phyloP scores from a whole-genome alignment of 2,113 vertebrate genomes.

The Sarotherodon lohbergeri region DNA sequence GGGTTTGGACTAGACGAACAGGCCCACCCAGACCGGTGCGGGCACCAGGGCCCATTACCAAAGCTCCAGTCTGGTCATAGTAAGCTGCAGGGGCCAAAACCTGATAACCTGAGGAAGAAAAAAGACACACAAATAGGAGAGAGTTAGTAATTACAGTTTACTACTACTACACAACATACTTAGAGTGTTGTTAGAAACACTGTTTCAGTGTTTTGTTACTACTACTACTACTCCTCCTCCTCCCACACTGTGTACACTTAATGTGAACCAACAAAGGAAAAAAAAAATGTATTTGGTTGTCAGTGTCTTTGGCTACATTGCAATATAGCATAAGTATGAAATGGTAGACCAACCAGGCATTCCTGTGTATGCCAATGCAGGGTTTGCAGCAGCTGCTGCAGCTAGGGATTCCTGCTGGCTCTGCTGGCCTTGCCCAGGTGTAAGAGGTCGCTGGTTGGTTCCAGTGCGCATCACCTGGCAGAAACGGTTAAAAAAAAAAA shows the following conservation, averaged over 20 bases:
- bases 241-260: not conserved
- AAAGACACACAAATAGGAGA: not conserved
- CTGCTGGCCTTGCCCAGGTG: slow-evolving; percentile 90
- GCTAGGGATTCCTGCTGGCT: slow-evolving; percentile 94
- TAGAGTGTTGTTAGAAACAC: not conserved
- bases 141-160: not conserved
- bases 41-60: slow-evolving; percentile 91
- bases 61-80: slow-evolving; percentile 92
- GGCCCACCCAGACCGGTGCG: slow-evolving; percentile 87
- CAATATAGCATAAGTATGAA: not conserved
- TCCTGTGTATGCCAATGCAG: slow-evolving; percentile 90
- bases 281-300: not conserved
- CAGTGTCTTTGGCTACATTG: not conserved
- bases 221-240: not conserved
- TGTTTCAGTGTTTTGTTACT: not conserved
- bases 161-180: not conserved
- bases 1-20: slow-evolving; percentile 90
- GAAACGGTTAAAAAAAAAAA: not conserved
- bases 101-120: slow-evolving; percentile 81
- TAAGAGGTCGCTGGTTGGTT: slow-evolving; percentile 89
- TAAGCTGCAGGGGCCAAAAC: slow-evolving; percentile 93
- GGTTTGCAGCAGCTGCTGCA: slow-evolving; percentile 81
- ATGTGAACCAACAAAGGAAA: not conserved
- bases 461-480: slow-evolving; percentile 90
- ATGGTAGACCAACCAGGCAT: slow-evolving; percentile 81